A percentile compares a stretch with the other conserved stretches of the same genome.
phyloP scores from a whole-genome alignment of 2,888 invertebrate genomes.

The Dicycla oo region DNA sequence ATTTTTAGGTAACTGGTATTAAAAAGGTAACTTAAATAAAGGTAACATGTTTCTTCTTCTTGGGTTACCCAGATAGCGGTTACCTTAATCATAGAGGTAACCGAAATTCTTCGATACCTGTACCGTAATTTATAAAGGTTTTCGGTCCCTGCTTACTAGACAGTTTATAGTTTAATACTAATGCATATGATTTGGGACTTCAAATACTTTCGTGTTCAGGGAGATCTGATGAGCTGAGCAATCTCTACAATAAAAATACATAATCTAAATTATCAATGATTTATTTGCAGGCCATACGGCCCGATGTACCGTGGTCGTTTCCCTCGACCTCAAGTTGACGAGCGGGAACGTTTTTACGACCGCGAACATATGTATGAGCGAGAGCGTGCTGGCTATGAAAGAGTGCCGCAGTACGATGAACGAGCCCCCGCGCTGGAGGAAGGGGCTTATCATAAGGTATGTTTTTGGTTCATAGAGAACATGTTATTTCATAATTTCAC shows the following conservation, averaged over 20 bases:
- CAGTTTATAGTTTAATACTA: too few species aligned
- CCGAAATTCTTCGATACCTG: too few species aligned
- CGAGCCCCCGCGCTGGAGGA: constrained; percentile 78
- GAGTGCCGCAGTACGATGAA: constrained; percentile 83
- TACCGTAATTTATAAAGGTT: too few species aligned
- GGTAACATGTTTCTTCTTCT: too few species aligned
- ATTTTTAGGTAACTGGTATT: too few species aligned
- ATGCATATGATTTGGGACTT: background rate
- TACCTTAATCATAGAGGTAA: too few species aligned
- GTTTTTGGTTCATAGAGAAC: background rate
- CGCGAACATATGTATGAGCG: constrained; percentile 82
- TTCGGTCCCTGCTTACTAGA: too few species aligned
- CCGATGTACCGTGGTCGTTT: constrained; percentile 82
- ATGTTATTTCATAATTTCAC: background rate
- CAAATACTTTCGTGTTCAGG: background rate
- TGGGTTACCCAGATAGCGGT: too few species aligned
- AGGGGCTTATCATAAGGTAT: constrained; percentile 82
- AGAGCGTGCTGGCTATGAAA: constrained; percentile 78
- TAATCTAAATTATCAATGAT: background rate
- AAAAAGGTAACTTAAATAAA: too few species aligned
- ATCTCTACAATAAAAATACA: background rate
- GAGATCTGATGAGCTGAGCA: background rate
- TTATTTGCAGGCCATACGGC: constrained; percentile 74
- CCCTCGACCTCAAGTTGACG: constrained; percentile 74
- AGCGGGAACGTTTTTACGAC: constrained; percentile 83